Conservation (phyloP, 2,113 vertebrate species). For the Nipponia nippon region DNA sequence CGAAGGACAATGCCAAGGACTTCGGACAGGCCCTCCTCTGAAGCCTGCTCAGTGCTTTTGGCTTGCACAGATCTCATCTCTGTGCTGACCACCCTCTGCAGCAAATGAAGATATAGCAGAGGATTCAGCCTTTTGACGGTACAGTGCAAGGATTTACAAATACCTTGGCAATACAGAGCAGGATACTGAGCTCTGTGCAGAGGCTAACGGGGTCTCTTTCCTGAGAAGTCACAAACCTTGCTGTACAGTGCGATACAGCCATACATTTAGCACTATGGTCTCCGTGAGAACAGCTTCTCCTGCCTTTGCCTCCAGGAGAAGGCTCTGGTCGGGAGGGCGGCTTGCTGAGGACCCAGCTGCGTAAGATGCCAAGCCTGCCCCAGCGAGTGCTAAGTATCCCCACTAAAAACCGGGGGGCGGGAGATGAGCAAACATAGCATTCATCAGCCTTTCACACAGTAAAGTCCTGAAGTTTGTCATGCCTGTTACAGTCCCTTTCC, state of each 20-base stretch:
- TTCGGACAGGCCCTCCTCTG: not conserved
- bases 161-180: not conserved
- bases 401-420: not conserved
- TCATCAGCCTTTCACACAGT: not conserved
- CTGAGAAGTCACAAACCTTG: not conserved
- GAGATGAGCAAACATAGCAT: not conserved
- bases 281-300: not conserved
- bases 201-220: not conserved
- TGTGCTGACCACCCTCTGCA: not conserved
- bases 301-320: not conserved
- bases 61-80: not conserved
- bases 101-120: not conserved
- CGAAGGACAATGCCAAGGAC: not conserved
- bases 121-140: not conserved
- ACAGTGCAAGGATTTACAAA: not conserved
- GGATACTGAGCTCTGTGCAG: not conserved
- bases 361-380: not conserved
- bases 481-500: not conserved
- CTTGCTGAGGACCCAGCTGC: not conserved
- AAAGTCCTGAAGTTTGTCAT: not conserved
- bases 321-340: not conserved
- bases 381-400: not conserved
- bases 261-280: accelerated
- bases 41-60: not conserved
- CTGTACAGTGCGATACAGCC: not conserved